phyloP scores from a whole-genome alignment of 2,888 invertebrate species.

The Creontiades dilutus region DNA sequence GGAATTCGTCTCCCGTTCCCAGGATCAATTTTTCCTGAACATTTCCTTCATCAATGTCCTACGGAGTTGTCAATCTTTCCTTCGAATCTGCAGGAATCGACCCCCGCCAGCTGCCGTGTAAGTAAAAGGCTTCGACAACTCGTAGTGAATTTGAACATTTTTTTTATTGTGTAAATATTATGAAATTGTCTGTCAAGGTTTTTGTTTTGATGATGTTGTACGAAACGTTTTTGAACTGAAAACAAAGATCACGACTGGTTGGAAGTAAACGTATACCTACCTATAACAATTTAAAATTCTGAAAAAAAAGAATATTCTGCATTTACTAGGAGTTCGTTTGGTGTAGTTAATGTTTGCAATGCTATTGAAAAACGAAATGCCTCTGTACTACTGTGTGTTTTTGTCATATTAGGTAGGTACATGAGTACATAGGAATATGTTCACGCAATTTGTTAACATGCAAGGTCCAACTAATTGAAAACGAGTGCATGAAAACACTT shows the following conservation, averaged over 20 bases:
- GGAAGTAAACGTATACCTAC: conserved; percentile 40
- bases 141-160: conserved; percentile 39
- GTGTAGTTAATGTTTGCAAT: not conserved
- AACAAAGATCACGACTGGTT: conserved; percentile 54
- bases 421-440: not conserved
- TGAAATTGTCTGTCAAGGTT: conserved; percentile 42
- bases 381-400: conserved; percentile 34
- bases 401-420: not conserved
- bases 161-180: conserved; percentile 34
- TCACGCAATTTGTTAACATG: conserved; percentile 1
- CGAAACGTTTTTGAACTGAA: conserved; percentile 49
- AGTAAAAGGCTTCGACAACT: conserved; percentile 36
- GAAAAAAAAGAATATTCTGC: conserved; percentile 40
- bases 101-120: conserved; percentile 17
- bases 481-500: not conserved
- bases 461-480: conserved; percentile 31
- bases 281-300: conserved; percentile 1
- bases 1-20: conserved; percentile 22
- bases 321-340: conserved; percentile 52
- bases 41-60: conserved; percentile 22
- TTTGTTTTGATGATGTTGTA: conserved; percentile 46
- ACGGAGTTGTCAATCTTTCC: conserved; percentile 23
- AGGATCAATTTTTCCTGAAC: not conserved
- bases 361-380: not conserved
- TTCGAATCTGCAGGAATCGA: conserved; percentile 7